Percentiles rank a stretch among this genome's conserved stretches.
phyloP scores from a whole-genome alignment of 2,797 vertebrate species.

The Buceros bicornis region DNA sequence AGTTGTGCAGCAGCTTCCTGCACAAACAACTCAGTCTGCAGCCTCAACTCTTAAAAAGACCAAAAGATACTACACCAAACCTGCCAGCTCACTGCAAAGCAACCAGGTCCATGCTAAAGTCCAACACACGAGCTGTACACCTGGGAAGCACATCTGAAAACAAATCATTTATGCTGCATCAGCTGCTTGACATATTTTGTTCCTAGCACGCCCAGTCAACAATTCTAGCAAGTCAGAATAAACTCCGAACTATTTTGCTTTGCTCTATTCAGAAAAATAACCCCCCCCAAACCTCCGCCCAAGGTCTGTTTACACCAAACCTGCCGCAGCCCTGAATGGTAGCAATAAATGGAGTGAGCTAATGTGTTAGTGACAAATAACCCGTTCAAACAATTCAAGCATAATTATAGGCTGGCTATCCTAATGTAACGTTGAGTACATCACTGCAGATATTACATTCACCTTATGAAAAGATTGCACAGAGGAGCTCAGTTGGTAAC shows the following conservation, averaged over 20 bases:
- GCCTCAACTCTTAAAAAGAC: neutral
- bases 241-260: neutral
- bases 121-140: neutral
- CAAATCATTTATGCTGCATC: neutral
- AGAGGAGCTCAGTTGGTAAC: slow-evolving; percentile 23
- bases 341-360: slow-evolving; percentile 30
- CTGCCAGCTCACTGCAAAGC: slow-evolving; percentile 28
- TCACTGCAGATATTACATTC: slow-evolving; percentile 51
- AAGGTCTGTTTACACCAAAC: neutral
- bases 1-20: neutral
- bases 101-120: slow-evolving; percentile 39
- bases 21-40: neutral
- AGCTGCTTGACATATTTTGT: neutral
- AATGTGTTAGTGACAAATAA: slow-evolving; percentile 35
- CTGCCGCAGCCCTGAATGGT: neutral
- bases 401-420: slow-evolving; percentile 68
- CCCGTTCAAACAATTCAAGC: slow-evolving; percentile 6
- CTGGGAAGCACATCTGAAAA: neutral
- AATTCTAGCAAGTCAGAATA: neutral
- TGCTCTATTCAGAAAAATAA: slow-evolving; percentile 12
- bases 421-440: slow-evolving; percentile 66
- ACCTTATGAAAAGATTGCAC: slow-evolving; percentile 57
- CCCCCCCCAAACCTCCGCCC: neutral
- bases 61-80: neutral
- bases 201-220: neutral